Conservation (phyloP, 2,888 invertebrate genomes). For the Choreutis nemorana region DNA sequence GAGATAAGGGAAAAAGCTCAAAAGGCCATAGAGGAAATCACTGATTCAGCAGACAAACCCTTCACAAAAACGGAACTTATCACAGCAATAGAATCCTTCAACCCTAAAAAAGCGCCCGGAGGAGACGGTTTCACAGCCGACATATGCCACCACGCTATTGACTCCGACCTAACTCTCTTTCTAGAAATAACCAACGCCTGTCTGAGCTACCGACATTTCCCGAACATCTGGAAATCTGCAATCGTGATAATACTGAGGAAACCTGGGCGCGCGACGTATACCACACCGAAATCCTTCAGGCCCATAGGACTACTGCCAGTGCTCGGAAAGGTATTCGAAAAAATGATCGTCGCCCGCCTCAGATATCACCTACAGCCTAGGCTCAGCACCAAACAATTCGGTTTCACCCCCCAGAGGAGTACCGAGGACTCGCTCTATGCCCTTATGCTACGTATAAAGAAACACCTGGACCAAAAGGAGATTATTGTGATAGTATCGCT, state of each 20-base stretch:
- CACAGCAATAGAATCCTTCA: not conserved
- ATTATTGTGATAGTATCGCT: constrained; percentile 5
- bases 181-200: constrained; percentile 5
- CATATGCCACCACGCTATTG: constrained; percentile 4
- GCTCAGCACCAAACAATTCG: constrained; percentile 8
- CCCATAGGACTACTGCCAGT: constrained; percentile 10
- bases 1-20: not conserved
- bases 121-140: constrained; percentile 7
- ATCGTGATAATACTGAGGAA: constrained; percentile 8
- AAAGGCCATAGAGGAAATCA: not conserved
- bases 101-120: constrained; percentile 8
- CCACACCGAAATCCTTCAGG: not conserved
- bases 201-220: constrained; percentile 8
- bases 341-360: constrained; percentile 6
- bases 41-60: constrained; percentile 1
- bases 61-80: constrained; percentile 3
- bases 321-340: constrained; percentile 8
- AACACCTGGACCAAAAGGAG: constrained; percentile 1
- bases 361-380: constrained; percentile 3
- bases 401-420: constrained; percentile 9
- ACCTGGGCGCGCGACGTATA: constrained; percentile 1
- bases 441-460: constrained; percentile 4
- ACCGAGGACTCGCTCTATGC: constrained; percentile 1
- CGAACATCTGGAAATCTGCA: constrained; percentile 7
- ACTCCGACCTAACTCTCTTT: not conserved